These are phyloP conservation scores for Porites lobata DNA, from an alignment of 92 coral and sea anemone species.

Conservation along the genomic window DNA sequence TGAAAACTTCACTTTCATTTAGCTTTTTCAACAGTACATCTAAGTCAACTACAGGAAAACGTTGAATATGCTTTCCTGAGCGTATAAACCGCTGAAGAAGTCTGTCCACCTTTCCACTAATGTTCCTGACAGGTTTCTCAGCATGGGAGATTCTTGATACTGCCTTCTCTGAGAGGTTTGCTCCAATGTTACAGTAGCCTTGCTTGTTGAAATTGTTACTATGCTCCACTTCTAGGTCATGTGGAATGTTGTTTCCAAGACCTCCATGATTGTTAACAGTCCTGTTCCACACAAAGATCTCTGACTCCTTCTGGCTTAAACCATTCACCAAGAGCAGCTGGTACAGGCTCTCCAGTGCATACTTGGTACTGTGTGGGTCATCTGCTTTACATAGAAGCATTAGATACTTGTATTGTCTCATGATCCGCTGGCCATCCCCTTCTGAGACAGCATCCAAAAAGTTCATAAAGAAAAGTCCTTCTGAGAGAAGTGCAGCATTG, in stretches of 20 bases:
- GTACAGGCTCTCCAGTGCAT: constrained; percentile 41
- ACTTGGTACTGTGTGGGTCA: constrained; percentile 40
- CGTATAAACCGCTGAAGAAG: constrained; percentile 44
- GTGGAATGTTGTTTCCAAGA: no score
- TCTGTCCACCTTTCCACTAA: constrained; percentile 41
- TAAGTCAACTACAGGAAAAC: constrained; percentile 26
- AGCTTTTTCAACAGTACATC: constrained; percentile 41
- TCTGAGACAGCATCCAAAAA: constrained; percentile 56
- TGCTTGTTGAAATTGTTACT: constrained; percentile 32
- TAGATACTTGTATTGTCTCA: constrained; percentile 61
- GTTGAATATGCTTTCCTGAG: constrained; percentile 36
- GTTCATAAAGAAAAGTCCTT: constrained; percentile 53
- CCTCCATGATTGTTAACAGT: no score
- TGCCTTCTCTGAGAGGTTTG: constrained; percentile 37
- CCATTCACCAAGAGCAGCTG: constrained; percentile 30
- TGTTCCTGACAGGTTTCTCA: constrained; percentile 48
- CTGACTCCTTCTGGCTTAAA: constrained; percentile 27
- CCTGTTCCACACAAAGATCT: background rate
- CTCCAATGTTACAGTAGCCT: constrained; percentile 46
- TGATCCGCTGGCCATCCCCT: constrained; percentile 54
- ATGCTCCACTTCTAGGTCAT: no score
- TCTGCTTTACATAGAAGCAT: constrained; percentile 62
- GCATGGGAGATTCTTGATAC: constrained; percentile 55
- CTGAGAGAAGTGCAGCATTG: constrained; percentile 52
- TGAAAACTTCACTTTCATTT: constrained; percentile 14